These are phyloP conservation scores for Stichopus chloronotus DNA, from an alignment of 35 echinoderm and acorn worm genomes.

Conservation along the genomic window DNA sequence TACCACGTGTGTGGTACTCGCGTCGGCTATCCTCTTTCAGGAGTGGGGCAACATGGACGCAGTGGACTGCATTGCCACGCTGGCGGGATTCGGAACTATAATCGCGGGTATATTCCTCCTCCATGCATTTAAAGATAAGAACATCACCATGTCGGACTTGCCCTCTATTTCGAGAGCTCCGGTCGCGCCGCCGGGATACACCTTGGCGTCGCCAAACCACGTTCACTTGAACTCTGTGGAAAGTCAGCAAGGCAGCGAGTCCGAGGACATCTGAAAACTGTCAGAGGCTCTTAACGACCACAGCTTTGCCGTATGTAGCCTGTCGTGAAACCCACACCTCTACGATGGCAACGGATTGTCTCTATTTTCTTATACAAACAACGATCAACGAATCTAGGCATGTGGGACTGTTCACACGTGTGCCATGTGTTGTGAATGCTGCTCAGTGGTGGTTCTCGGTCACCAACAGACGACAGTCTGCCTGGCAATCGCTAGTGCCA, in stretches of 20 bases:
- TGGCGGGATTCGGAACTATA: slow-evolving; percentile 73
- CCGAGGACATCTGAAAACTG: background rate
- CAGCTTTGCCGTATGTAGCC: no score
- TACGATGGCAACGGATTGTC: no score
- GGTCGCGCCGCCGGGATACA: slow-evolving; percentile 15
- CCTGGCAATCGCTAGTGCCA: no score
- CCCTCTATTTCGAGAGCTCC: background rate
- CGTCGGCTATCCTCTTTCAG: slow-evolving; percentile 68
- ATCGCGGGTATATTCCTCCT: slow-evolving; percentile 75
- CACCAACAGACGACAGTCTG: no score
- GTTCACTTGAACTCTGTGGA: slow-evolving; percentile 27
- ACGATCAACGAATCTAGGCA: no score
- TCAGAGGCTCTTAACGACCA: background rate
- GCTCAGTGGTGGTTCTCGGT: no score
- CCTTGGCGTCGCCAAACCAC: slow-evolving; percentile 30
- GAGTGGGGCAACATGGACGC: slow-evolving; percentile 69
- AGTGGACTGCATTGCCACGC: slow-evolving; percentile 41
- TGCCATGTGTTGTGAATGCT: no score
- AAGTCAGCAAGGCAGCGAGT: slow-evolving; percentile 34
- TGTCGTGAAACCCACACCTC: no score
- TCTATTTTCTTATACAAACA: no score
- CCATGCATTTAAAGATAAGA: slow-evolving; percentile 74
- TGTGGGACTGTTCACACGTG: no score
- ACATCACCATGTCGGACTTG: slow-evolving; percentile 50
- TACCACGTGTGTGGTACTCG: slow-evolving; percentile 68